Evolutionary conservation across 2,113 vertebrate genomes (phyloP).

Genomic region (Pogonocichla stellata): DNA sequence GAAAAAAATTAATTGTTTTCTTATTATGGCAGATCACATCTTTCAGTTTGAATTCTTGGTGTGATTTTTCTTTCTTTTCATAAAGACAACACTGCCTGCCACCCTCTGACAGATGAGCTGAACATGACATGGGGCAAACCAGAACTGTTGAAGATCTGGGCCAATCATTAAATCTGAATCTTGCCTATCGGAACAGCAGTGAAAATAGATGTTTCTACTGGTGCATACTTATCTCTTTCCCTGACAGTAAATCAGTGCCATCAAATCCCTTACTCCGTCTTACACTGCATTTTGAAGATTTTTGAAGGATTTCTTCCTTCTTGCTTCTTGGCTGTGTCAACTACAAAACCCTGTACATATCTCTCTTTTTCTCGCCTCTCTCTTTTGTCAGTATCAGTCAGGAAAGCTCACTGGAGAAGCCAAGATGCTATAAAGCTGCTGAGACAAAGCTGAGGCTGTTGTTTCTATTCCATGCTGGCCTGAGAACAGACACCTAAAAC

Average conservation of each 20-base stretch:
- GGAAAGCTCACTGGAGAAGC: neutral
- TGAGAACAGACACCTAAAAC: neutral
- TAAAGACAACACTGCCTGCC: neutral
- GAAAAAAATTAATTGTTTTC: conserved; percentile 5
- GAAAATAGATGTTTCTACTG: neutral
- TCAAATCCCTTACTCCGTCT: neutral
- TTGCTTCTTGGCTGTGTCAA: neutral
- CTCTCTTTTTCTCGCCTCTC: neutral
- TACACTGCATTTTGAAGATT: neutral
- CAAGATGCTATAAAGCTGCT: neutral
- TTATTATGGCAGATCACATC: conserved; percentile 1
- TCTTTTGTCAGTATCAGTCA: neutral
- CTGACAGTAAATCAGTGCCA: neutral
- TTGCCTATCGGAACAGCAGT: neutral
- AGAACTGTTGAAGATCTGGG: neutral
- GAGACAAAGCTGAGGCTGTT: neutral
- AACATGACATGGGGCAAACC: neutral
- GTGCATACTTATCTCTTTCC: neutral
- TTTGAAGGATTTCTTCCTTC: conserved; percentile 18
- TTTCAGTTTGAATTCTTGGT: neutral
- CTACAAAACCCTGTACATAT: neutral
- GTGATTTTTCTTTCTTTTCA: neutral
- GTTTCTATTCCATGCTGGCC: neutral
- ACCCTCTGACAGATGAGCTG: neutral
- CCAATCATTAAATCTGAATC: neutral